A percentile compares a stretch with the other conserved stretches of the same genome.
Evolutionary conservation across 2,113 vertebrate genomes (phyloP).

Genomic region (Pipra filicauda): DNA sequence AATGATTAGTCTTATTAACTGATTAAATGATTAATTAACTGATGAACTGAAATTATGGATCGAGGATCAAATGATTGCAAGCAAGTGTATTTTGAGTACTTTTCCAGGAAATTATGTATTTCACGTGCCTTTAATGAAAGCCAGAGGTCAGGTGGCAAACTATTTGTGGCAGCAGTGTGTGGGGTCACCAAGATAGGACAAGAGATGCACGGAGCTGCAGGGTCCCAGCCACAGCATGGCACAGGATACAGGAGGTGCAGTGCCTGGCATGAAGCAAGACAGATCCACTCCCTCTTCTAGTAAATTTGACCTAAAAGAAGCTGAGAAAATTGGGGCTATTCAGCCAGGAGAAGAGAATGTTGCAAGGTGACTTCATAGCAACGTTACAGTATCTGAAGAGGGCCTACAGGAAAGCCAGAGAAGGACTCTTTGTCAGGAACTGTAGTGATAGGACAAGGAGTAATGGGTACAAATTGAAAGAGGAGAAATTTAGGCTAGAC

Average conservation of each 20-base stretch:
- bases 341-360: not conserved
- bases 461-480: not conserved
- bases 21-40: slow-evolving; percentile 63
- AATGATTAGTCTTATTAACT: slow-evolving; percentile 54
- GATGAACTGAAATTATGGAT: slow-evolving; percentile 56
- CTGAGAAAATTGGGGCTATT: not conserved
- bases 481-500: not conserved
- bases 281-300: not conserved
- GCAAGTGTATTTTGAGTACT: slow-evolving; percentile 18
- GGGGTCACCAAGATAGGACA: not conserved
- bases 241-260: fast-evolving
- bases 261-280: not conserved
- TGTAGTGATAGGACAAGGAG: not conserved
- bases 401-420: not conserved
- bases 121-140: not conserved
- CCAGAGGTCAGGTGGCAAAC: not conserved
- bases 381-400: not conserved
- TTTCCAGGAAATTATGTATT: not conserved
- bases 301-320: not conserved
- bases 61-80: slow-evolving; percentile 48
- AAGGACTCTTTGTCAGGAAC: not conserved
- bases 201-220: fast-evolving
- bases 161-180: fast-evolving
- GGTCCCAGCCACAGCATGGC: not conserved
- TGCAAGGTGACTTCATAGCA: not conserved